Conservation (phyloP, 2,113 vertebrate genomes). For the Azemiops feae region DNA sequence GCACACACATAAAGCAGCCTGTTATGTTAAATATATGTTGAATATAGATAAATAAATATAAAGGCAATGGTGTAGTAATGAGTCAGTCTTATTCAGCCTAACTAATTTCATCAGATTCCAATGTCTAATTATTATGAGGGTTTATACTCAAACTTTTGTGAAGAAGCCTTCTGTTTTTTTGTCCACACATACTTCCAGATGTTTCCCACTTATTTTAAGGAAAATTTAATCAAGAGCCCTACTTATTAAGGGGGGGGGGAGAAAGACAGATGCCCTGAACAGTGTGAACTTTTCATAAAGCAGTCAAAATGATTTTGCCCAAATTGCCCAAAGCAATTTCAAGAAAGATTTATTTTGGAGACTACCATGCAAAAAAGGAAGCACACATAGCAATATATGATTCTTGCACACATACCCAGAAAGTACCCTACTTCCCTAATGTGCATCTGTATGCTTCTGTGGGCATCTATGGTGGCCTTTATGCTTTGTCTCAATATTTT, state of each 20-base stretch:
- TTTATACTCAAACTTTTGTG: background rate
- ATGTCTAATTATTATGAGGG: background rate
- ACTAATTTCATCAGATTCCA: background rate
- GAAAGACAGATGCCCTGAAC: background rate
- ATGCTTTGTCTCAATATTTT: constrained; percentile 37
- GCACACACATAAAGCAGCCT: background rate
- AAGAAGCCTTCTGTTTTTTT: background rate
- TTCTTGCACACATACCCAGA: background rate
- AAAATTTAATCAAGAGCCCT: background rate
- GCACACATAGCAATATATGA: background rate
- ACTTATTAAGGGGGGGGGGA: background rate
- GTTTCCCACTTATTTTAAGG: background rate
- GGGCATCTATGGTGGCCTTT: constrained; percentile 26
- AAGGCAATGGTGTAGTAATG: background rate
- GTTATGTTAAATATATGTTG: background rate
- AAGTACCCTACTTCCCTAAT: background rate
- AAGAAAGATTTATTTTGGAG: background rate
- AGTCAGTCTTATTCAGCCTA: background rate
- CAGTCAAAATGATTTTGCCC: background rate
- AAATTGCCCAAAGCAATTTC: background rate
- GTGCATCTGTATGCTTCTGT: background rate
- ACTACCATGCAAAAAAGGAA: background rate
- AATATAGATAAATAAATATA: background rate
- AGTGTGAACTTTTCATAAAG: background rate
- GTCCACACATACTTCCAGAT: background rate